Evolutionary conservation across 2,888 invertebrate species (phyloP).

Genomic region (Calliphora vomitoria): DNA sequence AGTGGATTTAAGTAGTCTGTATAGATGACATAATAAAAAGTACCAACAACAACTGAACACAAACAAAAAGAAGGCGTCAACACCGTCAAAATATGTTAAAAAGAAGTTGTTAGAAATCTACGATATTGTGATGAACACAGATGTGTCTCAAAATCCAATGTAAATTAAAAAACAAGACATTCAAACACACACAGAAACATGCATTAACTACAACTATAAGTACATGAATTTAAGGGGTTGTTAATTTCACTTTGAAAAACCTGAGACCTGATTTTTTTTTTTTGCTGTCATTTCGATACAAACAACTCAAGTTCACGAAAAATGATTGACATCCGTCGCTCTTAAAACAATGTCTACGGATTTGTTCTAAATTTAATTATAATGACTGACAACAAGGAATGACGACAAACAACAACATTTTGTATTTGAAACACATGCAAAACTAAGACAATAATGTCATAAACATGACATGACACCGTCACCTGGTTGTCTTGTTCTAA

Average conservation of each 20-base stretch:
- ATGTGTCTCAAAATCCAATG: slow-evolving; percentile 71
- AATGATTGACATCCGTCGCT: slow-evolving; percentile 75
- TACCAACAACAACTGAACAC: slow-evolving; percentile 13
- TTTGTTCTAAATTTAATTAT: slow-evolving; percentile 75
- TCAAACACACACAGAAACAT: background rate
- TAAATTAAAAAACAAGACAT: slow-evolving; percentile 61
- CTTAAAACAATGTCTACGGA: slow-evolving; percentile 70
- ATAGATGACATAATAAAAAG: slow-evolving; percentile 55
- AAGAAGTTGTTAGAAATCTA: slow-evolving; percentile 63
- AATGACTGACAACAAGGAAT: slow-evolving; percentile 68
- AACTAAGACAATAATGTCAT: slow-evolving; percentile 34
- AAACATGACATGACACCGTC: slow-evolving; percentile 62
- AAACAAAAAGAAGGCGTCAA: slow-evolving; percentile 66
- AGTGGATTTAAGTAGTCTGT: slow-evolving; percentile 71
- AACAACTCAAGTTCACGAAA: slow-evolving; percentile 18
- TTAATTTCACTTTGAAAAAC: slow-evolving; percentile 48
- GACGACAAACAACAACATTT: slow-evolving; percentile 21
- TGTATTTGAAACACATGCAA: slow-evolving; percentile 27
- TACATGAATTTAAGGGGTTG: slow-evolving; percentile 51
- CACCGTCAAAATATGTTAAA: slow-evolving; percentile 68
- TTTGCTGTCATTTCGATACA: background rate
- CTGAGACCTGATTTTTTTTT: slow-evolving; percentile 27
- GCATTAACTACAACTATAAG: slow-evolving; percentile 11
- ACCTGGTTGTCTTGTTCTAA: slow-evolving; percentile 58
- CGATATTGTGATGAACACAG: slow-evolving; percentile 69